Conservation (phyloP, 2,888 invertebrate genomes). For the Hedya salicella region DNA sequence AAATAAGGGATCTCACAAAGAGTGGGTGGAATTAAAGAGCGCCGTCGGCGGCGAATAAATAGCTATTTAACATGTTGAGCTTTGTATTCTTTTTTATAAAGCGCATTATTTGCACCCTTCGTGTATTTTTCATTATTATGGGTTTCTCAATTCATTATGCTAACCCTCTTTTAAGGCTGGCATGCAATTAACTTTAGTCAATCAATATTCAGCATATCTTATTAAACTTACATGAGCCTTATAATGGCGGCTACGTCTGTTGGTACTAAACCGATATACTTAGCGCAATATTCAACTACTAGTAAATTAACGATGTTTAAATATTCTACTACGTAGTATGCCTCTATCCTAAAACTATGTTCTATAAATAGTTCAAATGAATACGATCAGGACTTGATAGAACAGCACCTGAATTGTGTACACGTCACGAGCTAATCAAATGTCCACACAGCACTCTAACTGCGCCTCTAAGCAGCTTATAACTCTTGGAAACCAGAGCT, state of each 20-base stretch:
- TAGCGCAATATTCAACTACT: too few relatives aligned
- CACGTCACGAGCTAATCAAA: slow-evolving; percentile 4
- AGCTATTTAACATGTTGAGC: slow-evolving; percentile 7
- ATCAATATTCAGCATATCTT: background rate
- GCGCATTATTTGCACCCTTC: slow-evolving; percentile 7
- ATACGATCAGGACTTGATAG: background rate
- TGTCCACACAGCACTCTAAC: slow-evolving; percentile 7
- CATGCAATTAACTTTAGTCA: background rate
- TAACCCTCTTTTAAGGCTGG: background rate
- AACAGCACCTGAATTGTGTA: background rate
- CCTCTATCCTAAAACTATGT: background rate
- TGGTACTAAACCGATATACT: too few relatives aligned
- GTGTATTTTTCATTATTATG: background rate
- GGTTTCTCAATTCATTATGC: background rate
- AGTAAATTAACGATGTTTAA: background rate
- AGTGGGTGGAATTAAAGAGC: slow-evolving; percentile 14
- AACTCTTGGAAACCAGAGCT: background rate
- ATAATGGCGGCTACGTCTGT: too few relatives aligned
- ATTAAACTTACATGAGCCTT: too few relatives aligned
- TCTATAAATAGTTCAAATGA: slow-evolving; percentile 1
- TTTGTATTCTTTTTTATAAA: slow-evolving; percentile 1
- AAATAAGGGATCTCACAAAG: slow-evolving; percentile 7
- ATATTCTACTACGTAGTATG: background rate
- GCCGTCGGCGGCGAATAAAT: background rate
- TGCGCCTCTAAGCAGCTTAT: background rate